These are phyloP conservation scores for Hippoglossus stenolepis DNA, from an alignment of 2,113 vertebrate genomes.

Conservation along the genomic window DNA sequence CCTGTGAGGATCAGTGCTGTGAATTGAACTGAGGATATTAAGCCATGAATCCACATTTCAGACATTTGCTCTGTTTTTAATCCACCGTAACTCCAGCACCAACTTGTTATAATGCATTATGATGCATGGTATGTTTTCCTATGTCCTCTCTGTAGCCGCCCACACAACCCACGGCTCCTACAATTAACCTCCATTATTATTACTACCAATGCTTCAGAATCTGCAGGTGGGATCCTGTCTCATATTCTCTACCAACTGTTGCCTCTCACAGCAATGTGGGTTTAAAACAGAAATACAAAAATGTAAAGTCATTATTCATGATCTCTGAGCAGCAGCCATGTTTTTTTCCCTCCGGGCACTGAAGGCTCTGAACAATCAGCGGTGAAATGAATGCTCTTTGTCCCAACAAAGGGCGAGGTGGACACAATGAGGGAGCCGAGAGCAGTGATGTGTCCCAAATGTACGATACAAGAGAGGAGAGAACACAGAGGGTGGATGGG, in stretches of 20 bases:
- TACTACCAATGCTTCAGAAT: not conserved
- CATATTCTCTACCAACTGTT: not conserved
- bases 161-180: not conserved
- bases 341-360: not conserved
- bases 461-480: not conserved
- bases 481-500: not conserved
- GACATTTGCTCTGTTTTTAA: not conserved
- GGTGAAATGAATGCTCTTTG: not conserved
- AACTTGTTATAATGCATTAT: not conserved
- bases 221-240: conserved; percentile 1
- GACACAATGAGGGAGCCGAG: not conserved
- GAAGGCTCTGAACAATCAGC: not conserved
- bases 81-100: not conserved
- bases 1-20: not conserved
- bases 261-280: not conserved
- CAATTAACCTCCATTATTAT: conserved; percentile 22
- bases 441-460: not conserved
- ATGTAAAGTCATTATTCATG: not conserved
- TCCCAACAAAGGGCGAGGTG: not conserved
- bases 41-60: not conserved
- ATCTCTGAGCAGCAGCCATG: not conserved
- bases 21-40: not conserved
- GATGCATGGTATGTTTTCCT: not conserved
- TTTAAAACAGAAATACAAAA: not conserved
- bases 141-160: not conserved